These are phyloP conservation scores for Panonychus citri DNA, from an alignment of 1,140 invertebrate species.

Conservation along the genomic window DNA sequence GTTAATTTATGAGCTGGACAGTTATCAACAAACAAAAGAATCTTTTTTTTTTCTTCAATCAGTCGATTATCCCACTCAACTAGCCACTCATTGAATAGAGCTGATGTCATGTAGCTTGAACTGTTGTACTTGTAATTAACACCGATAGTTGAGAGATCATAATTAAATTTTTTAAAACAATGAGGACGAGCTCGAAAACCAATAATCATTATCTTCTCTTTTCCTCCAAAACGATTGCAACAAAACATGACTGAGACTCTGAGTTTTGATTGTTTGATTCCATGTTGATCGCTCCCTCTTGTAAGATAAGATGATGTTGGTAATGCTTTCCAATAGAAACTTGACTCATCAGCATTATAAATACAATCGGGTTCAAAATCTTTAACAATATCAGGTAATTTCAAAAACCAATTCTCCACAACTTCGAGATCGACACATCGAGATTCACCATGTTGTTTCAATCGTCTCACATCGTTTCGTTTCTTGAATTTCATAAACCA, in stretches of 20 bases:
- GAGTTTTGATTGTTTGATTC: not conserved
- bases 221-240: not conserved
- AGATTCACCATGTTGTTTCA: not conserved
- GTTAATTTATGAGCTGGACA: not conserved
- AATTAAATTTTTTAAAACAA: not conserved
- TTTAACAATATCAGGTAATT: not conserved
- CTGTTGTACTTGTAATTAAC: not conserved
- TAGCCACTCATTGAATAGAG: not conserved
- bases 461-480: not conserved
- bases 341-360: not conserved
- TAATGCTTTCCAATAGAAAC: not conserved
- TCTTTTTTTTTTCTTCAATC: not conserved
- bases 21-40: not conserved
- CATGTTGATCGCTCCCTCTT: not conserved
- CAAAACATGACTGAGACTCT: not conserved
- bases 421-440: not conserved
- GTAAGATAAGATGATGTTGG: not conserved
- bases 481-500: not conserved
- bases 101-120: not conserved
- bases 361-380: not conserved
- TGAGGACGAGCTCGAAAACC: not conserved
- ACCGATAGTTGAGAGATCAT: not conserved
- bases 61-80: not conserved
- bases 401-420: not conserved
- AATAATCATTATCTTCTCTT: not conserved